Conservation (phyloP, 1,140 invertebrate genomes). For the Ceratoteleas bidentatus region DNA sequence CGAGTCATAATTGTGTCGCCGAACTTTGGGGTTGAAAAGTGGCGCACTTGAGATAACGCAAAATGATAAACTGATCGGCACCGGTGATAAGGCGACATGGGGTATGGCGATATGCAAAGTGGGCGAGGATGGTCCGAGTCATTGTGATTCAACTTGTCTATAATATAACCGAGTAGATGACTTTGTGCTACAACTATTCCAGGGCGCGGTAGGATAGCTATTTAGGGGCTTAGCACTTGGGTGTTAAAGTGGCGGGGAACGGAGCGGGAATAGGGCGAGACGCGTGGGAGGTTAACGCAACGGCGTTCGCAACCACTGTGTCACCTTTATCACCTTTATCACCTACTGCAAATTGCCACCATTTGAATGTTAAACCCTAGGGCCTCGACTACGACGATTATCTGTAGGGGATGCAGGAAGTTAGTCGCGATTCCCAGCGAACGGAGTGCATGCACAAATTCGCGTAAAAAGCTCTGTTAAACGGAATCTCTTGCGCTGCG, state of each 20-base stretch:
- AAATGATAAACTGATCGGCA: slow-evolving; percentile 6
- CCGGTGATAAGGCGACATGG: slow-evolving; percentile 10
- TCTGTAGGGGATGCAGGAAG: slow-evolving; percentile 74
- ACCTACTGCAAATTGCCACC: slow-evolving; percentile 81
- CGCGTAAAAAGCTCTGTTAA: slow-evolving; percentile 73
- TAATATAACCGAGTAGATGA: slow-evolving; percentile 59
- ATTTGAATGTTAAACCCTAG: slow-evolving; percentile 80
- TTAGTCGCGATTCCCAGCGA: slow-evolving; percentile 63
- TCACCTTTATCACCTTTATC: slow-evolving; percentile 82
- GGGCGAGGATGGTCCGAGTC: slow-evolving; percentile 43
- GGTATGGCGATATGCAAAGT: slow-evolving; percentile 15
- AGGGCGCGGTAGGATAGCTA: slow-evolving; percentile 73
- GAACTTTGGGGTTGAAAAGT: no score
- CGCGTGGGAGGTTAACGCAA: slow-evolving; percentile 52
- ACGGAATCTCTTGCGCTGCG: slow-evolving; percentile 75
- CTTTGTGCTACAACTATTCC: slow-evolving; percentile 52
- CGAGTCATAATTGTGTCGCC: no score
- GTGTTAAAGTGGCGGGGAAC: slow-evolving; percentile 63
- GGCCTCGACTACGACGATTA: slow-evolving; percentile 77
- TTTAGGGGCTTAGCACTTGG: slow-evolving; percentile 79
- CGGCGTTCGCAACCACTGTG: slow-evolving; percentile 71
- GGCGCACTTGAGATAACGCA: not conserved
- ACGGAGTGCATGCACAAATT: slow-evolving; percentile 68
- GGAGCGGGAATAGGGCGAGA: slow-evolving; percentile 27
- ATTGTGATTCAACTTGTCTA: slow-evolving; percentile 62